Evolutionary conservation across 2,113 vertebrate genomes (phyloP).

Genomic region (Muntiacus muntjak): DNA sequence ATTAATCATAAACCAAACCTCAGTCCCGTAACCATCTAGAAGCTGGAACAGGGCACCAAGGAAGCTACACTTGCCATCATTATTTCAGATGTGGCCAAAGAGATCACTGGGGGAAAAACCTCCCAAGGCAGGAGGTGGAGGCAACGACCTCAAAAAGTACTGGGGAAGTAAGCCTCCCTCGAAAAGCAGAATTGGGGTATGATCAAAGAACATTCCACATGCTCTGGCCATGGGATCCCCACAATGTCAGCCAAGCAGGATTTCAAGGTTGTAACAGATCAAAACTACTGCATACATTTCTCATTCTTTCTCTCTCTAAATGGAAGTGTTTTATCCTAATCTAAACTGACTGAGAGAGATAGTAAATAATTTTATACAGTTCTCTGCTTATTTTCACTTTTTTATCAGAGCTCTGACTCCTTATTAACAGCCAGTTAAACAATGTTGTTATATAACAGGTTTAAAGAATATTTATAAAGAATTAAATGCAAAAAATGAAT

Average conservation of each 20-base stretch:
- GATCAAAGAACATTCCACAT: background rate
- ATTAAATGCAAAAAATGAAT: background rate
- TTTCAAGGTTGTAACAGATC: background rate
- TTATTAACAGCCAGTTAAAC: background rate
- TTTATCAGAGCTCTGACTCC: background rate
- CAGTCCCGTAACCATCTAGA: background rate
- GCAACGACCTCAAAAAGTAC: background rate
- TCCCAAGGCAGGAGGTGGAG: background rate
- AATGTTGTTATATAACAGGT: background rate
- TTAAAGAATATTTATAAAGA: background rate
- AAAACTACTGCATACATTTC: background rate
- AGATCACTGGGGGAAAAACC: background rate
- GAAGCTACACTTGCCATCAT: background rate
- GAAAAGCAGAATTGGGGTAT: background rate
- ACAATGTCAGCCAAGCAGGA: background rate
- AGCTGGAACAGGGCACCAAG: background rate
- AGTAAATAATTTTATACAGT: background rate
- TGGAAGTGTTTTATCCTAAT: background rate
- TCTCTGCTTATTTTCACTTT: slow-evolving; percentile 14
- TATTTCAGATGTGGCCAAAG: background rate
- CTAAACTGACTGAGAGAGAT: background rate
- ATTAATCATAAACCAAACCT: background rate
- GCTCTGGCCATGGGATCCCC: background rate
- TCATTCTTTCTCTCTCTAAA: background rate
- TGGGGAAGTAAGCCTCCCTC: background rate